Evolutionary conservation across 1,140 invertebrate species (phyloP).

Genomic region (Sinella curviseta): DNA sequence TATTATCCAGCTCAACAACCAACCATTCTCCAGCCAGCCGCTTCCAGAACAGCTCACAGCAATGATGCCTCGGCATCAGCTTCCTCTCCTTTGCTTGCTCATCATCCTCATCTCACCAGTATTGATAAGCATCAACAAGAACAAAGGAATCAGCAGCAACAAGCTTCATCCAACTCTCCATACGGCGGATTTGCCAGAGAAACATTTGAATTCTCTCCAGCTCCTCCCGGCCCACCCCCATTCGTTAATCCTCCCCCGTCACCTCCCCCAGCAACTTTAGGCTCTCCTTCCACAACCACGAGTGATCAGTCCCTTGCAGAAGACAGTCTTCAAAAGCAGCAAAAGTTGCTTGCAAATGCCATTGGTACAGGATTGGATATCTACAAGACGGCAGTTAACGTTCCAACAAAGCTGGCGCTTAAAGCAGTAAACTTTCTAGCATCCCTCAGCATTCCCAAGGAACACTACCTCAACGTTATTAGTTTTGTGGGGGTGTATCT

Average conservation of each 20-base stretch:
- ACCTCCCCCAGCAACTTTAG: not conserved
- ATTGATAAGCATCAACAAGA: conserved; percentile 9
- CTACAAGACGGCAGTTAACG: not conserved
- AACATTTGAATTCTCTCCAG: not conserved
- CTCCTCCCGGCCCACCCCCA: not conserved
- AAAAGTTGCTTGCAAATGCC: not conserved
- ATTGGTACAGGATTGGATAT: not conserved
- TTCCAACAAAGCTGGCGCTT: not conserved
- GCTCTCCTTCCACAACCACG: not conserved
- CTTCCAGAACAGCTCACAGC: not conserved
- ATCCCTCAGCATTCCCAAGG: not conserved
- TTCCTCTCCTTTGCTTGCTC: not conserved
- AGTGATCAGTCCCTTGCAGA: not conserved
- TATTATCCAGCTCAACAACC: not conserved
- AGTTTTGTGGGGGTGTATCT: not conserved
- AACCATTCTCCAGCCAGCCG: not conserved
- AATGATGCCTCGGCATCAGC: not conserved
- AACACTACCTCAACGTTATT: not conserved
- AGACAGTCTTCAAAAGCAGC: not conserved
- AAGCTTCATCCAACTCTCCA: not conserved
- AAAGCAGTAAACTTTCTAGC: not conserved
- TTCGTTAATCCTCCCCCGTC: not conserved
- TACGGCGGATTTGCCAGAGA: not conserved
- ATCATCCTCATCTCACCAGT: not conserved
- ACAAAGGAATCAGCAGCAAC: not conserved